Evolutionary conservation across 2,888 invertebrate species (phyloP).

Genomic region (Cheilosia variabilis): DNA sequence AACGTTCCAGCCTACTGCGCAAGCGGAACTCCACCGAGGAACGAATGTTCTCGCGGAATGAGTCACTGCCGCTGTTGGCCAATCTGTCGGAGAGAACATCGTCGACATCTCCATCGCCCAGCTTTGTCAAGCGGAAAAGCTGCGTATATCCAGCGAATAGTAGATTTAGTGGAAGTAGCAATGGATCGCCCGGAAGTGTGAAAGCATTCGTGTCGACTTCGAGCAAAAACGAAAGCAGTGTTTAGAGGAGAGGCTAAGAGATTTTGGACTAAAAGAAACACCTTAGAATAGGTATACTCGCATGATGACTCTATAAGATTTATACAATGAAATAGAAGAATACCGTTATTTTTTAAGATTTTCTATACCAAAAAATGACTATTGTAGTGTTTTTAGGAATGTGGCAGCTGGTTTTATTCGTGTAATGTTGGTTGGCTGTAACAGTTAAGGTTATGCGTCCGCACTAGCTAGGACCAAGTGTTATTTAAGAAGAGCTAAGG

Average conservation of each 20-base stretch:
- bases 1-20: slow-evolving; percentile 78
- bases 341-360: not conserved
- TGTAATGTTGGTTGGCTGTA: not conserved
- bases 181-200: slow-evolving; percentile 62
- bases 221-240: slow-evolving; percentile 76
- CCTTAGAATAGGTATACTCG: not conserved
- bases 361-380: not conserved
- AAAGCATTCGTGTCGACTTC: slow-evolving; percentile 65
- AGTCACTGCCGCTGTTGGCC: slow-evolving; percentile 86
- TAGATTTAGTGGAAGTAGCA: slow-evolving; percentile 47
- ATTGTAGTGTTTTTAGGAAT: no score
- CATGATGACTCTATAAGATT: slow-evolving; percentile 1
- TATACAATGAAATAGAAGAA: not conserved
- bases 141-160: slow-evolving; percentile 85
- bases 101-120: slow-evolving; percentile 83
- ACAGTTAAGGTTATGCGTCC: not conserved
- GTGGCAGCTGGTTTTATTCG: no score
- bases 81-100: slow-evolving; percentile 82
- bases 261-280: not conserved
- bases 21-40: slow-evolving; percentile 82
- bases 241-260: slow-evolving; percentile 41
- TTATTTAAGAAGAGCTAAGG: no score
- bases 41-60: slow-evolving; percentile 83
- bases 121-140: slow-evolving; percentile 86
- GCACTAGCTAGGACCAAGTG: no score